Evolutionary conservation across 1,140 invertebrate genomes (phyloP), one percentile per base, ranked within the genome.

Genomic region (Drosophila ambigua): DNA sequence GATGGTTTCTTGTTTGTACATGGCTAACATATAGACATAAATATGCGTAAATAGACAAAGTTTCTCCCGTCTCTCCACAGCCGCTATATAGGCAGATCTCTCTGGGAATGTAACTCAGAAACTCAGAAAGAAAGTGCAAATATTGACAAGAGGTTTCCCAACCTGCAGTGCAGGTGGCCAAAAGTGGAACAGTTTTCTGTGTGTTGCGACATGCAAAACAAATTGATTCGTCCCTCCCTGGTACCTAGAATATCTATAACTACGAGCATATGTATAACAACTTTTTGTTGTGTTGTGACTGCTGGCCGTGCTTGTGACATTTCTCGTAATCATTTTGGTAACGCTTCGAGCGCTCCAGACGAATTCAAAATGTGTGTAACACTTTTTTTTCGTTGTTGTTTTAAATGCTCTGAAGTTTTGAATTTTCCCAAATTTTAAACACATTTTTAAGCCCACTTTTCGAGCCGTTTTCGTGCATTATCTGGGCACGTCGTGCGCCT

Each of bases 11-110:
- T 80, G 76, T 85, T 83, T 84, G 81, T 77, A 84, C 59, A 72
- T 72, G 80, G 72, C 62, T 80, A 83, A 84, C 80, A 83, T 76
- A 72, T 76, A 83, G 76, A 84, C 80, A 83, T 72, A 85, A 83
- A 85, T 85, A 84, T 83, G 81, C 81, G 76, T 83, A 77, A 83
- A 83, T 84, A 84, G 73, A 80, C 63, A 60, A 84, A 67, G 52
- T 72, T 53, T 41, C 39, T 31, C 16, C 26, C 31, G 7, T 26
- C 15, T 28, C 24, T 23, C 13, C 16, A 4, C 23, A 3, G 15
- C 31, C 44, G n/a, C 31, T 16, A 6, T 20, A n/a, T 51, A 24
- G n/a, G 24, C n/a, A 59, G 15, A 39, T 52, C 44, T 11, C 64
- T 43, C 35, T 60, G 9, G 35, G 49, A 60, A 69, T 69, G 66